Evolutionary conservation across 1,140 invertebrate genomes (phyloP), one percentile per base, ranked within the genome.

Genomic region (Lordiphosa clarofinis): DNA sequence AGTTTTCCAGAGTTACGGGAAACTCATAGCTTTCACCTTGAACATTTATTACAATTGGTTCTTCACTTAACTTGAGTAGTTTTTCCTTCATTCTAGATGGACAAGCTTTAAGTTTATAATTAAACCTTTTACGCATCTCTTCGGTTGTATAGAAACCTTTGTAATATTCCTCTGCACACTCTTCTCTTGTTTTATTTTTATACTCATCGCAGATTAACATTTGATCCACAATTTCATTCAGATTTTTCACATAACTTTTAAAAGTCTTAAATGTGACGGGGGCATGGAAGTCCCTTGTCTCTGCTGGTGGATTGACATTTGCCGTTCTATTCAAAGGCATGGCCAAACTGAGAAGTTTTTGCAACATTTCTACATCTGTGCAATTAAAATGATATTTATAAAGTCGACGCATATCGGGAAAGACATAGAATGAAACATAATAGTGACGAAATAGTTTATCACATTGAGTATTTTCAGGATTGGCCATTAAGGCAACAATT

Each of bases 401-500:
- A 1, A 2, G 4, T 7, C 40, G 1, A 0, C 59, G 59, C 10
- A 36, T 10, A 0, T 36, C 3, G 2, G 43, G 21, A 1, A 12
- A 46, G 2, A 57, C 4, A 15, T 62, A 62, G 7, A 60, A 60
- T 1, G n/a, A 24, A 4, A n/a, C 1, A 31, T 11, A 59, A 15
- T 21, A 59, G 3, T 37, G 1, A 24, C 3, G 2, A 11, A 59
- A 54, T 3, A 13, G 1, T 4, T 0, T 37, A 2, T 13, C 5
- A 13, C 11, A 43, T 0, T n/a, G 6, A 6, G 35, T 4, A n/a
- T 49, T 4, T 37, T 37, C 10, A 4, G n/a, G 4, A 7, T 36
- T 6, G 9, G 12, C 13, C 7, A 11, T 4, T 8, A 21, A 2
- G 8, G 4, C 8, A 10, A 13, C 6, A 9, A 35, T 13, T 35